Evolutionary conservation across 2,888 invertebrate genomes (phyloP).

Genomic region (Crioceris asparagi): DNA sequence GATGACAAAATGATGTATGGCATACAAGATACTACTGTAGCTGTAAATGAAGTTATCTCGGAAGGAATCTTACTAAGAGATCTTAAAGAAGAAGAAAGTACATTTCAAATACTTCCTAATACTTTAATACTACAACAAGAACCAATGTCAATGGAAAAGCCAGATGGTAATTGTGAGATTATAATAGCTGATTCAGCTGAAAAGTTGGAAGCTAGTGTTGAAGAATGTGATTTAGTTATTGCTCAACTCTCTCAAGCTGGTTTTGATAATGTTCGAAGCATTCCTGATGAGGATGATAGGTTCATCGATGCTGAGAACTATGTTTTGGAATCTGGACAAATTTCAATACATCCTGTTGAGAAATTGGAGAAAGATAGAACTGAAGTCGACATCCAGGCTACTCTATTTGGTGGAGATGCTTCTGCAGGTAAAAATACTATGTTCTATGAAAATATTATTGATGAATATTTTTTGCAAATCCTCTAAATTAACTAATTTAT

Average conservation of each 20-base stretch:
- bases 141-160: constrained; percentile 22
- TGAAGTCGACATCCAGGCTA: constrained; percentile 33
- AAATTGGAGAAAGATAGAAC: constrained; percentile 24
- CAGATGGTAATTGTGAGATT: background rate
- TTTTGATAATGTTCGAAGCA: background rate
- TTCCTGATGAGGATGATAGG: constrained; percentile 46
- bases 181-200: constrained; percentile 31
- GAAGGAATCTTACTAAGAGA: background rate
- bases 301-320: constrained; percentile 73
- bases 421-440: constrained; percentile 19
- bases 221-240: constrained; percentile 38
- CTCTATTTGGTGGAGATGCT: constrained; percentile 33
- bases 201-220: constrained; percentile 36
- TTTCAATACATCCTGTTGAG: constrained; percentile 28
- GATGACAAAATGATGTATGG: constrained; percentile 11
- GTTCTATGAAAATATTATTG: too few relatives aligned
- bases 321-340: constrained; percentile 56
- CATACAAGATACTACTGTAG: background rate
- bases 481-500: too few relatives aligned
- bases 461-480: too few relatives aligned
- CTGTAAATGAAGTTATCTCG: background rate
- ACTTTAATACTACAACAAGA: constrained; percentile 36
- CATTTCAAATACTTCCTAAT: constrained; percentile 33
- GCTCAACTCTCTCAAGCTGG: background rate
- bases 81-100: constrained; percentile 12